Evolutionary conservation across 1,140 invertebrate genomes (phyloP).

Genomic region (Sycophila sp.): DNA sequence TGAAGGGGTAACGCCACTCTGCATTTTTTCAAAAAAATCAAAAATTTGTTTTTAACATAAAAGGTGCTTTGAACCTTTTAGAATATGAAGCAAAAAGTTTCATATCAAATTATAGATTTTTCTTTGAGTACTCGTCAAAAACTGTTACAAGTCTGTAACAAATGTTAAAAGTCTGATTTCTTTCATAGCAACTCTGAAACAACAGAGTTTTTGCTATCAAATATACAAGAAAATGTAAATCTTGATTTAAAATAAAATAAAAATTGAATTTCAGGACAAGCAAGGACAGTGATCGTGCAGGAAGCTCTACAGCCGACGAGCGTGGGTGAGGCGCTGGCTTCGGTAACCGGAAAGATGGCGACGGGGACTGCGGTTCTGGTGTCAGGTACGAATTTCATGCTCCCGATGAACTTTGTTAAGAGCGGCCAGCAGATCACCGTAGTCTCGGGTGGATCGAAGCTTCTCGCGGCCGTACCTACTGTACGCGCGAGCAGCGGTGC

Average conservation of each 20-base stretch:
- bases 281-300: conserved; percentile 65
- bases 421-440: conserved; percentile 77
- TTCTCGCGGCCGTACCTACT: conserved; percentile 72
- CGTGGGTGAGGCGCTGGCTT: conserved; percentile 66
- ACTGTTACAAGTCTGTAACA: too few relatives aligned
- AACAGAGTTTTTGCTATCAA: too few relatives aligned
- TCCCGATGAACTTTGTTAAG: conserved; percentile 77
- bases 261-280: conserved; percentile 45
- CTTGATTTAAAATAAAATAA: neutral
- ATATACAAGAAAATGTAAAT: neutral
- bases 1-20: too few relatives aligned
- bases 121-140: too few relatives aligned
- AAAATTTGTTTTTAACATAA: too few relatives aligned
- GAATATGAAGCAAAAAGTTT: too few relatives aligned
- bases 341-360: conserved; percentile 61
- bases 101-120: too few relatives aligned
- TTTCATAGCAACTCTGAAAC: neutral
- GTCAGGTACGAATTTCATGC: conserved; percentile 73
- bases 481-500: conserved; percentile 60
- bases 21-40: too few relatives aligned
- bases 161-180: too few relatives aligned
- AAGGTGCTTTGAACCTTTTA: too few relatives aligned
- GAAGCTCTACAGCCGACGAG: conserved; percentile 59
- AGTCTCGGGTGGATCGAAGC: conserved; percentile 74
- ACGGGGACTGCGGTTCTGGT: conserved; percentile 70